Percentiles rank a stretch among this genome's conserved stretches.
Evolutionary conservation across 2,797 vertebrate genomes (phyloP).

Genomic region (Ceryle rudis): DNA sequence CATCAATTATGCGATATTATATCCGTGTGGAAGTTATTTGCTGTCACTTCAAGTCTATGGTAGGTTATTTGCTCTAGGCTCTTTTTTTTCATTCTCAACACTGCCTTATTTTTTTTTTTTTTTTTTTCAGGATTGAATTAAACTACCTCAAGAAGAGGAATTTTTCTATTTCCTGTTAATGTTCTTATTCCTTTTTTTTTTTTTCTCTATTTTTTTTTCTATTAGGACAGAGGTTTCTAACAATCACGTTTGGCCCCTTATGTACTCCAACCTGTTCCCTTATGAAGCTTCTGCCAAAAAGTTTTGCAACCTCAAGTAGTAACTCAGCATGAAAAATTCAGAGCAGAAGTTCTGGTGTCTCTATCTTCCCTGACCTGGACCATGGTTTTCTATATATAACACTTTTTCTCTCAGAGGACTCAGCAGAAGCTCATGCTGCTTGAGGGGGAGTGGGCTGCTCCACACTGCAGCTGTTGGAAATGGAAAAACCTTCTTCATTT

Average conservation of each 20-base stretch:
- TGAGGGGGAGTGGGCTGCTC: background rate
- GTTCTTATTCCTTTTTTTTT: conserved; percentile 4
- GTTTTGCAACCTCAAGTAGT: background rate
- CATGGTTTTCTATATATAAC: background rate
- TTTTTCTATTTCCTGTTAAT: conserved; percentile 61
- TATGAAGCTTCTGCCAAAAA: conserved; percentile 15
- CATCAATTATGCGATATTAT: background rate
- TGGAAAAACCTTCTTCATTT: background rate
- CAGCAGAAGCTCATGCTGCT: background rate
- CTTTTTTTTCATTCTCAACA: background rate
- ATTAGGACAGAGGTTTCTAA: background rate
- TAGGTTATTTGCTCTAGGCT: conserved; percentile 17
- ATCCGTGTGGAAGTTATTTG: background rate
- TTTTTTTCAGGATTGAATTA: conserved; percentile 8
- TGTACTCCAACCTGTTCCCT: conserved; percentile 36
- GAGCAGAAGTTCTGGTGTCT: background rate
- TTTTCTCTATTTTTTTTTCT: background rate
- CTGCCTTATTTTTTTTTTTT: accelerated
- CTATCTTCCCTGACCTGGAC: background rate
- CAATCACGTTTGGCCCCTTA: background rate
- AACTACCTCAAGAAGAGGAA: conserved; percentile 14
- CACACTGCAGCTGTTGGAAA: background rate
- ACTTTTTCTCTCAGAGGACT: background rate
- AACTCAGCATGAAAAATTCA: background rate
- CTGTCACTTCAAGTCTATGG: background rate